Conservation (phyloP, 1,140 invertebrate genomes). For the Branchinecta lindahli region DNA sequence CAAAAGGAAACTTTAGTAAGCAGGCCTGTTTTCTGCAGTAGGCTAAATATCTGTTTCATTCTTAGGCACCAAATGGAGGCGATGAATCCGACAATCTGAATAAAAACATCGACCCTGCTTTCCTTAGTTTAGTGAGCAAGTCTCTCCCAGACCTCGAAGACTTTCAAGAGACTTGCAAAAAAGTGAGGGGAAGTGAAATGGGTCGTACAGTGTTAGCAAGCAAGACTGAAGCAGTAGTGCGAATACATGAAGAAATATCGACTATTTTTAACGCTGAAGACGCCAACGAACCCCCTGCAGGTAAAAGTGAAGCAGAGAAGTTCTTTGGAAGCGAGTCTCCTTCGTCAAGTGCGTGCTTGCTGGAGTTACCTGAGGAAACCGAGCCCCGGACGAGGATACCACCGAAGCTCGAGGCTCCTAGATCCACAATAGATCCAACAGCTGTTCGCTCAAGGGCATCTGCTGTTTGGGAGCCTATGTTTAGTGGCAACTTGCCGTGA, state of each 20-base stretch:
- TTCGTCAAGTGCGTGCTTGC: not conserved
- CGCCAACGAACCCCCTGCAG: not conserved
- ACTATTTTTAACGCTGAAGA: not conserved
- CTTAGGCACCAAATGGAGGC: no score
- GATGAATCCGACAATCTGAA: no score
- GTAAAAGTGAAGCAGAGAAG: not conserved
- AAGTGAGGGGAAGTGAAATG: not conserved
- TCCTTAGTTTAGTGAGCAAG: not conserved
- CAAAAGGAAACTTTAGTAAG: no score
- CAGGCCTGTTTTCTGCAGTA: no score
- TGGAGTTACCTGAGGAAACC: not conserved
- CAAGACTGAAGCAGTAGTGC: not conserved
- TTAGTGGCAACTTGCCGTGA: not conserved
- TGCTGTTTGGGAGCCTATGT: not conserved
- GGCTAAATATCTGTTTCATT: no score
- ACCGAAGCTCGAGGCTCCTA: not conserved
- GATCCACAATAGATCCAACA: not conserved
- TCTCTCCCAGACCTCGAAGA: not conserved
- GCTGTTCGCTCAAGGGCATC: not conserved
- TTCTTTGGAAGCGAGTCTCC: not conserved
- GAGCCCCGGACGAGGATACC: not conserved
- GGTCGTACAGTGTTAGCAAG: not conserved
- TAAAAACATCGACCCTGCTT: not conserved
- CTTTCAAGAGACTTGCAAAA: not conserved
- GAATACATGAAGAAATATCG: not conserved